These are phyloP conservation scores for Ochotona curzoniae DNA, from an alignment of 2,113 vertebrate genomes.

Conservation along the genomic window DNA sequence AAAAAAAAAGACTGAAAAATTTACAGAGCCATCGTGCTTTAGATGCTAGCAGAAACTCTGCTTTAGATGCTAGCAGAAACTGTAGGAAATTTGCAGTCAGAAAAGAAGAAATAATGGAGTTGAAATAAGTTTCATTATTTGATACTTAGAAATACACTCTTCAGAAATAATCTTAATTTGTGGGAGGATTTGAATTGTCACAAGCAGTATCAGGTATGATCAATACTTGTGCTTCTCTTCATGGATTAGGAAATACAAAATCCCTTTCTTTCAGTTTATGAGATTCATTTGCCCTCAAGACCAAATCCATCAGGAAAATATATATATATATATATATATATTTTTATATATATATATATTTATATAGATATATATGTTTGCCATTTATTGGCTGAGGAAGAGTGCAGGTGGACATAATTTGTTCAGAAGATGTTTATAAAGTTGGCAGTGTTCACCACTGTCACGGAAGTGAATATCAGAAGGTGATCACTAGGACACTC, in stretches of 20 bases:
- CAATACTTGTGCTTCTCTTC: neutral
- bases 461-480: neutral
- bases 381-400: neutral
- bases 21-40: neutral
- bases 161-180: slow-evolving; percentile 6
- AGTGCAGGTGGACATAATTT: neutral
- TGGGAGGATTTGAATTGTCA: neutral
- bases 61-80: neutral
- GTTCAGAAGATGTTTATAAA: neutral
- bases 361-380: neutral
- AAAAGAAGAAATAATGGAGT: neutral
- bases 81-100: neutral
- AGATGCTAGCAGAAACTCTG: neutral
- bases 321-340: no score
- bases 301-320: neutral
- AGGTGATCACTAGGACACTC: neutral
- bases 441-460: neutral
- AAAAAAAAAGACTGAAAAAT: neutral
- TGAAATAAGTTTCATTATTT: neutral
- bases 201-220: neutral
- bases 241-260: neutral
- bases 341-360: no score
- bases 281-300: neutral
- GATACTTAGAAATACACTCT: neutral
- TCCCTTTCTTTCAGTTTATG: neutral